Evolutionary conservation across 1,140 invertebrate species (phyloP).

Genomic region (Bradysia coprophila): DNA sequence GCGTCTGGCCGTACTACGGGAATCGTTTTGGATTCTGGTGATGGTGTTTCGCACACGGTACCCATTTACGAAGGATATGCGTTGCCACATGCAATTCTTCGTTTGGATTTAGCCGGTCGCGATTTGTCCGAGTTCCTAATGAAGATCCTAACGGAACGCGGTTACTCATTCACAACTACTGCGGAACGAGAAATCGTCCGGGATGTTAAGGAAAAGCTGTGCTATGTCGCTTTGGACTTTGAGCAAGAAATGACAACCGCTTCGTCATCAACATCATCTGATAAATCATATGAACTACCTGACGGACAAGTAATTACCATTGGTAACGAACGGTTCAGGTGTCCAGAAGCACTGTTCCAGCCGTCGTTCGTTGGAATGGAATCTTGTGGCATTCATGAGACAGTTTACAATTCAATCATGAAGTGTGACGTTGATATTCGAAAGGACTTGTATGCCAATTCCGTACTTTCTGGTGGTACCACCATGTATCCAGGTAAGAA

Average conservation of each 20-base stretch:
- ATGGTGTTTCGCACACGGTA: too few species aligned
- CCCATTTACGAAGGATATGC: too few species aligned
- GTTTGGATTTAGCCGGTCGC: too few species aligned
- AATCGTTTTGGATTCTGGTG: too few species aligned
- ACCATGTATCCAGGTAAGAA: conserved; percentile 79
- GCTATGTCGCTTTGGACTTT: conserved; percentile 81
- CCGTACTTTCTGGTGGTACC: too few species aligned
- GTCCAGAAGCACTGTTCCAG: conserved; percentile 92
- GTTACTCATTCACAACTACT: conserved; percentile 92
- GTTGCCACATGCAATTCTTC: conserved; percentile 65
- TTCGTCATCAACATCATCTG: conserved; percentile 73
- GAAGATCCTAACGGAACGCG: conserved; percentile 91
- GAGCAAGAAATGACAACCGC: conserved; percentile 91
- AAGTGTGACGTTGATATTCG: too few species aligned
- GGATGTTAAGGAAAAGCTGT: conserved; percentile 88
- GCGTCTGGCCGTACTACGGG: too few species aligned
- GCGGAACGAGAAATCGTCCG: conserved; percentile 92
- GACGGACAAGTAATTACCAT: too few species aligned
- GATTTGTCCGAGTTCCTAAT: conserved; percentile 91
- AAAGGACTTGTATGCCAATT: conserved; percentile 92
- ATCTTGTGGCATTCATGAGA: too few species aligned
- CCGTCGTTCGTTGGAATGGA: conserved; percentile 89
- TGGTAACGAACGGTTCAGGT: conserved; percentile 93
- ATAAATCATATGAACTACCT: conserved; percentile 89
- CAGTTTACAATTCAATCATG: too few species aligned